phyloP scores from a whole-genome alignment of 2,113 vertebrate genomes.

The Pomatorhinus ruficollis region DNA sequence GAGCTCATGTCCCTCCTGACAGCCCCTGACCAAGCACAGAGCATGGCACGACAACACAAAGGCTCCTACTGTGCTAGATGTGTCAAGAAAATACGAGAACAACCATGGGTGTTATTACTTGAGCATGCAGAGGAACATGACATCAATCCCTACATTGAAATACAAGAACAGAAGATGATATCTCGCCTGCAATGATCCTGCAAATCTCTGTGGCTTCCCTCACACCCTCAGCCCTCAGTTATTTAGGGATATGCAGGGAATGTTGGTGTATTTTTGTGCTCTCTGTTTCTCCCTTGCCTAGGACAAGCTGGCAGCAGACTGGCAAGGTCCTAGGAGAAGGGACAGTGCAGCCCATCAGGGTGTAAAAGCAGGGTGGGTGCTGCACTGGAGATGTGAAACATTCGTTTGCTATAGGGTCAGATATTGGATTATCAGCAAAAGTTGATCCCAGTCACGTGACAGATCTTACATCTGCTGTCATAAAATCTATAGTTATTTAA shows the following conservation, averaged over 20 bases:
- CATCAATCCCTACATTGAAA: not conserved
- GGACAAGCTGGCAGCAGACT: not conserved
- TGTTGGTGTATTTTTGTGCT: not conserved
- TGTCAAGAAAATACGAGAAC: not conserved
- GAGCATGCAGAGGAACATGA: accelerated
- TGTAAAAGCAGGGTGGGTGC: not conserved
- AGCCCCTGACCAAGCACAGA: not conserved
- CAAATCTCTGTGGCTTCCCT: not conserved
- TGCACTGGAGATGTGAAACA: not conserved
- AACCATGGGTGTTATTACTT: not conserved
- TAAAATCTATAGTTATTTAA: slow-evolving; percentile 70
- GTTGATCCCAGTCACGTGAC: slow-evolving; percentile 8
- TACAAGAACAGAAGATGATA: not conserved
- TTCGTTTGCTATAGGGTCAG: not conserved
- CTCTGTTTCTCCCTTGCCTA: accelerated
- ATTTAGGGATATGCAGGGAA: accelerated
- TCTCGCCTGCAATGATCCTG: not conserved
- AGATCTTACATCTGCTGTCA: slow-evolving; percentile 59
- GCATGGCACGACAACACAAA: accelerated
- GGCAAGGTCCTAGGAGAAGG: not conserved
- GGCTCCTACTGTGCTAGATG: accelerated
- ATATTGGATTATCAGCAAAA: slow-evolving; percentile 55
- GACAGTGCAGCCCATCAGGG: not conserved
- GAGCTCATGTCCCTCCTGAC: not conserved
- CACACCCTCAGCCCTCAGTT: not conserved